phyloP scores from a whole-genome alignment of 92 coral and sea anemone species.

The Paragorgia papillata region DNA sequence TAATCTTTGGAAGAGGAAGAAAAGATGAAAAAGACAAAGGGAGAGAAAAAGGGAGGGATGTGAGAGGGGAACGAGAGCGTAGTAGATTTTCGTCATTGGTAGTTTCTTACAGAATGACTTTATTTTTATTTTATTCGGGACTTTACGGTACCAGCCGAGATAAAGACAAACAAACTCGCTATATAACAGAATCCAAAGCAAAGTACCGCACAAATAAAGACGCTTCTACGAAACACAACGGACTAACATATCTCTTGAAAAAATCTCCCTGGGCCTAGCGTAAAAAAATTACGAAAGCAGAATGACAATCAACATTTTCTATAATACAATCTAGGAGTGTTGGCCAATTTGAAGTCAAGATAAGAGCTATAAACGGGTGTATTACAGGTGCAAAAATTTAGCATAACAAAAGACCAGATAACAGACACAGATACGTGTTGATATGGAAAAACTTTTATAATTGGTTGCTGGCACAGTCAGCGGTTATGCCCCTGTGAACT shows the following conservation, averaged over 20 bases:
- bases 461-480: conserved; percentile 10
- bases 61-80: neutral
- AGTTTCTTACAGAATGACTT: too few relatives aligned
- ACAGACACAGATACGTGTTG: neutral
- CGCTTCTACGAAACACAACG: too few relatives aligned
- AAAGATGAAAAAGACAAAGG: neutral
- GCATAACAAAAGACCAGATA: conserved; percentile 97
- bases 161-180: too few relatives aligned
- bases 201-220: too few relatives aligned
- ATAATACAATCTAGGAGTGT: neutral
- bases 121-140: too few relatives aligned
- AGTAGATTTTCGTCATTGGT: too few relatives aligned
- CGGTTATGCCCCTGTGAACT: conserved; percentile 1
- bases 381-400: conserved; percentile 64
- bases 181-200: too few relatives aligned
- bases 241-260: too few relatives aligned
- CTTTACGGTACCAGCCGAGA: too few relatives aligned
- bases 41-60: neutral
- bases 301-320: neutral
- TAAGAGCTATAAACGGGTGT: conserved; percentile 13
- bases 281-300: neutral
- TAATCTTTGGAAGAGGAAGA: neutral
- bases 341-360: conserved; percentile 4
- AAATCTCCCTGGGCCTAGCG: too few relatives aligned
- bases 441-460: neutral